phyloP scores from a whole-genome alignment of 1,140 invertebrate species.

The Drosophila lini region DNA sequence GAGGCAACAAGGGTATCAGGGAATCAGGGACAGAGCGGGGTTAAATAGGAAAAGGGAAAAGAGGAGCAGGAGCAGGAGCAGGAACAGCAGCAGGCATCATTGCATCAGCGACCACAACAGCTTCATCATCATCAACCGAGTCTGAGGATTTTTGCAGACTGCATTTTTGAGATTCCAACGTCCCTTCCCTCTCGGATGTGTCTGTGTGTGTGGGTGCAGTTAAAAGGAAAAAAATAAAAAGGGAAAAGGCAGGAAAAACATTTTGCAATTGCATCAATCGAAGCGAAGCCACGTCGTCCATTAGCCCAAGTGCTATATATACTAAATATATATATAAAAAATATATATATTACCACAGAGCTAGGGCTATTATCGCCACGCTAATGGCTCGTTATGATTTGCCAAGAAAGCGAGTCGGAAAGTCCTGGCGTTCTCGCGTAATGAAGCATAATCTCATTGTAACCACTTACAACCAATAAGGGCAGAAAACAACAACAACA shows the following conservation, averaged over 20 bases:
- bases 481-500: constrained; percentile 42
- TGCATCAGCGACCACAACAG: constrained; percentile 72
- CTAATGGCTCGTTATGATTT: constrained; percentile 82
- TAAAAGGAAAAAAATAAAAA: background rate
- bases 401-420: constrained; percentile 39
- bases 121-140: constrained; percentile 67
- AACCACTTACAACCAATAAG: constrained; percentile 80
- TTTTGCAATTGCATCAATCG: constrained; percentile 65
- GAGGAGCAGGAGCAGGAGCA: background rate
- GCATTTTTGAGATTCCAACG: constrained; percentile 77
- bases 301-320: constrained; percentile 70
- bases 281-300: constrained; percentile 60
- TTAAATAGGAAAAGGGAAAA: constrained; percentile 5
- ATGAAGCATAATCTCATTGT: constrained; percentile 81
- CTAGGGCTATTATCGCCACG: constrained; percentile 70
- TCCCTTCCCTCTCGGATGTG: background rate
- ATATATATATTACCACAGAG: background rate
- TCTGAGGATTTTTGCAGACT: constrained; percentile 47
- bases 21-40: background rate
- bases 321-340: background rate
- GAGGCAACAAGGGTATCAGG: constrained; percentile 4
- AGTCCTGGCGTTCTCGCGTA: constrained; percentile 55
- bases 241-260: constrained; percentile 36
- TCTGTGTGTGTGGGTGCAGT: constrained; percentile 10
- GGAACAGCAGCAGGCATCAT: constrained; percentile 17